Evolutionary conservation across 1,140 invertebrate species (phyloP).

Genomic region (Brachionus asplanchnoidis): DNA sequence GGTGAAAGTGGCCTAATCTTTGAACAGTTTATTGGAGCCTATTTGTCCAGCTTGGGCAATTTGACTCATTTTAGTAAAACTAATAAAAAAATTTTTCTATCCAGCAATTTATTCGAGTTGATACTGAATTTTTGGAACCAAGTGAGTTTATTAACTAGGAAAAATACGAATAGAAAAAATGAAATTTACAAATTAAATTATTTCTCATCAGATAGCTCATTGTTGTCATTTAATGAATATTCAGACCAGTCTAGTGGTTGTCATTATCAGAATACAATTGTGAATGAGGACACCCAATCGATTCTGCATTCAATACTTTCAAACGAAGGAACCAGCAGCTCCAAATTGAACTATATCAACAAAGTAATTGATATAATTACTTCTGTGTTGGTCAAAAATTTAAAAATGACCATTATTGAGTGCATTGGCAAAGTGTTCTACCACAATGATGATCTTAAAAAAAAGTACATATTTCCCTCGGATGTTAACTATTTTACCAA

Average conservation of each 20-base stretch:
- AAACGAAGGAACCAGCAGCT: background rate
- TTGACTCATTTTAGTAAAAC: background rate
- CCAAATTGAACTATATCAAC: background rate
- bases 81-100: background rate
- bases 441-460: constrained; percentile 2
- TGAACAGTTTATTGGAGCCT: background rate
- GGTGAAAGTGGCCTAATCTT: background rate
- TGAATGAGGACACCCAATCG: background rate
- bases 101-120: background rate
- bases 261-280: background rate
- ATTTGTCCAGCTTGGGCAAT: background rate
- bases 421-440: constrained; percentile 13
- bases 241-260: background rate
- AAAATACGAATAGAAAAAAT: background rate
- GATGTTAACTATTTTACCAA: background rate
- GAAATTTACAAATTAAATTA: background rate
- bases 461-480: background rate
- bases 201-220: background rate
- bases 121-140: constrained; percentile 29
- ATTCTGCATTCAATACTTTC: background rate
- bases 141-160: background rate
- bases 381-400: background rate
- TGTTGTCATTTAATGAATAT: background rate
- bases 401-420: constrained; percentile 28
- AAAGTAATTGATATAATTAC: background rate